Base-by-base conservation (phyloP, 2,113 vertebrate genomes). In the Amia ocellicauda region DNA sequence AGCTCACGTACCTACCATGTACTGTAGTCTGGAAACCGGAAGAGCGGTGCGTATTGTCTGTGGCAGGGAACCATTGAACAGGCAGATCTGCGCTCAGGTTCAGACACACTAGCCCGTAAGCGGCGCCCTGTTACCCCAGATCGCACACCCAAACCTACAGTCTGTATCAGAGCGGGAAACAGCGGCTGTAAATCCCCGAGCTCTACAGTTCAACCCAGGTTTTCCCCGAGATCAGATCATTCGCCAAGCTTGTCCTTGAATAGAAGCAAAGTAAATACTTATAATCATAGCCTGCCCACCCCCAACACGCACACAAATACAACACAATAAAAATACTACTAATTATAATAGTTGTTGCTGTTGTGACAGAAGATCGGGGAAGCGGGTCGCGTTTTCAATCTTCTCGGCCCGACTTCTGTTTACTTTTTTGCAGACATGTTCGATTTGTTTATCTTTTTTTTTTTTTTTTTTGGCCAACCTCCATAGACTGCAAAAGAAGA, bases 1-100 rank as follows among this genome's bases (percentile, higher is more conserved):
- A 56, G n/a, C 27, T 19, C 14, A 26, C 29, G 27, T 7, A 28
- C 17, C 24, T 17, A 16, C 26, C 79, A 83, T 83, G 83, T 77
- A 78, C 69, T 67, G 76, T 73, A 56, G 76, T 76, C 63, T 72
- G 78, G 69, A 60, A 60, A 64, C 68, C 62, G 66, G 73, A 71
- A 69, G 68, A 69, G 64, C 45, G 62, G 41, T 49, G 36, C 41
- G 26, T 63, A 49, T 22, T 53, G 27, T 56, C 53, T 64, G 42
- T 22, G 27, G 23, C 27, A 42, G 17, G n/a, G 31, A 57, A n/a
- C n/a, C n/a, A n/a, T n/a, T n/a, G n/a, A n/a, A n/a, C n/a, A n/a
- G n/a, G n/a, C n/a, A n/a, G n/a, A n/a, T n/a, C n/a, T n/a, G n/a
- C n/a, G n/a, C n/a, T n/a, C n/a, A n/a, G n/a, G n/a, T n/a, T n/a